These are phyloP conservation scores for Myiotriccus ornatus DNA, from an alignment of 2,797 vertebrate genomes.

Conservation along the genomic window DNA sequence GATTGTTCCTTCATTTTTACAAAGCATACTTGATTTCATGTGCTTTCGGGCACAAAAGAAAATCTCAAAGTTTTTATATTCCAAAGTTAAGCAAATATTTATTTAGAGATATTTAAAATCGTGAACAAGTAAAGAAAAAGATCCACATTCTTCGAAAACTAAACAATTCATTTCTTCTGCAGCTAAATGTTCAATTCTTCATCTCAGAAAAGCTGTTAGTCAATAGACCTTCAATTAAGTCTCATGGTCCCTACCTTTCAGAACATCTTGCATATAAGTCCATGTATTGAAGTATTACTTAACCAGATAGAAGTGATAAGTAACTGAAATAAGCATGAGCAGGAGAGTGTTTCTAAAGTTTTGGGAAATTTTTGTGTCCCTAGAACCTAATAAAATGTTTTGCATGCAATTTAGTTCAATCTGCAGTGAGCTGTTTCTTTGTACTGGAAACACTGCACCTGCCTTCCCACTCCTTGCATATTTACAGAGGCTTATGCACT, in stretches of 20 bases:
- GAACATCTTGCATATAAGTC: neutral
- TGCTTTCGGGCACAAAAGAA: neutral
- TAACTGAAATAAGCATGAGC: neutral
- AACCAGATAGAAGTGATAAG: neutral
- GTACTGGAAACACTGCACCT: neutral
- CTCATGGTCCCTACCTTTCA: accelerated
- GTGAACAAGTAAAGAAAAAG: neutral
- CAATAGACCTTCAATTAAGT: neutral
- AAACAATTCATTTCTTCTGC: neutral
- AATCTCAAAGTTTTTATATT: neutral
- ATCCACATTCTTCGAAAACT: neutral
- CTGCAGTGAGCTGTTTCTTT: neutral
- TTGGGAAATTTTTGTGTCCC: neutral
- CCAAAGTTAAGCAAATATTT: neutral
- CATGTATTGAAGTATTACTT: neutral
- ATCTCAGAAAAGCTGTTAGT: neutral
- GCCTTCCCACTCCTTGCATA: neutral
- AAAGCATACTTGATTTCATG: neutral
- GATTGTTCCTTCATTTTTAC: neutral
- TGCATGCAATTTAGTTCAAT: neutral
- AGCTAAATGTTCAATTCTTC: neutral
- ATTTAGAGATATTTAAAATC: neutral
- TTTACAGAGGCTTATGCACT: neutral
- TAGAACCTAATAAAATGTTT: neutral
- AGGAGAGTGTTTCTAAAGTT: neutral